Conservation (phyloP, 2,113 vertebrate genomes). For the Actinemys pallida region DNA sequence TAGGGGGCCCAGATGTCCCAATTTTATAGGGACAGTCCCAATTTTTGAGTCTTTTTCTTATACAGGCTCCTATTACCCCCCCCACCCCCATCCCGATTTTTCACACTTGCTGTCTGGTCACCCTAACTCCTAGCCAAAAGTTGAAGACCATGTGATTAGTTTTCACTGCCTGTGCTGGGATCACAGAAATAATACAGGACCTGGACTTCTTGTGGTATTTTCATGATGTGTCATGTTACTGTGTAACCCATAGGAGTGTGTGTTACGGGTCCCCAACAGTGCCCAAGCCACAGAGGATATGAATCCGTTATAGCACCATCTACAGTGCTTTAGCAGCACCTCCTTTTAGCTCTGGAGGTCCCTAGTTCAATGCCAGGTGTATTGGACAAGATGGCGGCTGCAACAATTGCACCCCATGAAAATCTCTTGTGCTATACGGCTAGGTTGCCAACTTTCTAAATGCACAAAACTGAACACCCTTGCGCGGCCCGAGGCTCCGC, state of each 20-base stretch:
- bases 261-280: background rate
- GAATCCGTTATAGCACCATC: background rate
- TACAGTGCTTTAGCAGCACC: background rate
- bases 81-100: too few relatives aligned
- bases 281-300: background rate
- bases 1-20: too few relatives aligned
- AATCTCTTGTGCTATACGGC: background rate
- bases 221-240: fast-evolving
- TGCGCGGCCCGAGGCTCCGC: too few relatives aligned
- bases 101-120: too few relatives aligned
- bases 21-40: too few relatives aligned
- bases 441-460: too few relatives aligned
- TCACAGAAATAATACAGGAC: background rate
- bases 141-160: background rate
- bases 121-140: background rate
- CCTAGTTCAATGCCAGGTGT: background rate
- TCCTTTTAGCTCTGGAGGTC: background rate
- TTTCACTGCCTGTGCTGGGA: background rate
- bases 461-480: too few relatives aligned
- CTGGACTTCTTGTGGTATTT: background rate
- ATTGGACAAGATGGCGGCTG: background rate
- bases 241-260: background rate
- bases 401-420: background rate
- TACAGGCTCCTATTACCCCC: too few relatives aligned
- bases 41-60: too few relatives aligned